These are phyloP conservation scores for Buathra laborator DNA, from an alignment of 2,888 invertebrate genomes.

Conservation along the genomic window DNA sequence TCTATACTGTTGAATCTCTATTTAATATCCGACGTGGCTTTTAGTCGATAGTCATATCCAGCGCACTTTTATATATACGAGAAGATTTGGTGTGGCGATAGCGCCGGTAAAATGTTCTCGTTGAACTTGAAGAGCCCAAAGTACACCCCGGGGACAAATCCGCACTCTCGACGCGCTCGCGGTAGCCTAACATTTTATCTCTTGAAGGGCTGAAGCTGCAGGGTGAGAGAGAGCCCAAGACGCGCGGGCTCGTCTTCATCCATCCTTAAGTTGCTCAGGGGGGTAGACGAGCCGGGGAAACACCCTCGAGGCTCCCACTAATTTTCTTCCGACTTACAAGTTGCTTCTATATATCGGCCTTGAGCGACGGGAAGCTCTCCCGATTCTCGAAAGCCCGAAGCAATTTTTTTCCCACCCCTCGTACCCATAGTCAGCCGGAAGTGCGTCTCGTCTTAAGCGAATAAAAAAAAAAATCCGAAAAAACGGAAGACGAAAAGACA, in stretches of 20 bases:
- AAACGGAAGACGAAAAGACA: neutral
- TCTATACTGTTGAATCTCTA: constrained; percentile 15
- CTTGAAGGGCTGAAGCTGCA: neutral
- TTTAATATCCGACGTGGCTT: constrained; percentile 10
- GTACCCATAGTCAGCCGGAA: constrained; percentile 13
- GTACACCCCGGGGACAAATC: constrained; percentile 82
- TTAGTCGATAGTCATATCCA: constrained; percentile 6
- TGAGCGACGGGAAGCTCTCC: constrained; percentile 22
- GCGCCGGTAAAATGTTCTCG: constrained; percentile 69
- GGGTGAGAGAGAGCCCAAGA: constrained; percentile 71
- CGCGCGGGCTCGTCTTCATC: constrained; percentile 55
- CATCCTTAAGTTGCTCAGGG: constrained; percentile 31
- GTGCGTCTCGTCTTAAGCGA: constrained; percentile 26
- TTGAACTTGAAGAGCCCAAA: constrained; percentile 71
- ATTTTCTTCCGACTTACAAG: constrained; percentile 72
- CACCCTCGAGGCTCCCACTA: constrained; percentile 71
- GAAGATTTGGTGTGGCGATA: constrained; percentile 32
- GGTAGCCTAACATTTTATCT: constrained; percentile 68
- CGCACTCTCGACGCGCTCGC: constrained; percentile 77
- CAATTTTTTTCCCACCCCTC: constrained; percentile 28
- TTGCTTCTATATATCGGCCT: constrained; percentile 6
- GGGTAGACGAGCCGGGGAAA: constrained; percentile 46
- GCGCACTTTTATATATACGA: constrained; percentile 43
- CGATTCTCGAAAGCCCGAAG: constrained; percentile 54
- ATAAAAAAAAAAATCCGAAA: constrained; percentile 17